Evolutionary conservation across 2,113 vertebrate species (phyloP), one percentile per base, ranked within the genome.

Genomic region (Spizaetus ornatus): DNA sequence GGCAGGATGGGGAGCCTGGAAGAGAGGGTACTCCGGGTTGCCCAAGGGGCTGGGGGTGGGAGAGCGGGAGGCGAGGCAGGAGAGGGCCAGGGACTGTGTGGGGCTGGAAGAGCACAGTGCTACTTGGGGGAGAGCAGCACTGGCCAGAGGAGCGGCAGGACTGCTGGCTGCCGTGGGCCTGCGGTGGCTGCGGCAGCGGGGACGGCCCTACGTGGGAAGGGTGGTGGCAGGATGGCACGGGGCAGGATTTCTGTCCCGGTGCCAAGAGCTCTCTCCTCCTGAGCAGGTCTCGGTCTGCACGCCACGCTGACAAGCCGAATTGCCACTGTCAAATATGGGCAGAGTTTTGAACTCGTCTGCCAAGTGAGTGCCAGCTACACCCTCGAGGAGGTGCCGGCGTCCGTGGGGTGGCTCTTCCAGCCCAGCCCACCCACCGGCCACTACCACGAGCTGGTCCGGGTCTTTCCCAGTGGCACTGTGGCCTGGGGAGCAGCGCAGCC

Each of bases 381-480:
- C 69, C 32, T 83, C 0, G 50, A 97, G 47, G 20, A 69, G 11
- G 47, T 98, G 4, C 97, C 98, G 0, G 3, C 97, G 1, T 95
- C 98, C 0, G 81, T 99, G 78, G 88, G 27, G 0, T 99, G 99
- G 99, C 97, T 93, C 12, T 98, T 99, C 95, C 96, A 96, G 78
- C 97, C 93, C 10, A 72, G 8, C 2, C 27, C n/a, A 3, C 40
- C 69, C 5, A 3, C 13, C 0, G 11, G 4, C 3, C 58, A 10
- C 73, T 91, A 76, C 27, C 97, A 97, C 1, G 78, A 92, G 56
- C 97, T 99, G 59, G 81, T 98, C 48, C 97, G 13, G 11, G 45
- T 98, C 72, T 50, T 67, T 81, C 96, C 97, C 5, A 61, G 80
- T 1, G 98, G 99, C 21, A 52, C 87, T 4, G 56, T 98, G 62